A percentile compares a stretch with the other conserved stretches of the same genome.
Evolutionary conservation across 1,140 invertebrate genomes (phyloP).

Genomic region (Hyles euphorbiae): DNA sequence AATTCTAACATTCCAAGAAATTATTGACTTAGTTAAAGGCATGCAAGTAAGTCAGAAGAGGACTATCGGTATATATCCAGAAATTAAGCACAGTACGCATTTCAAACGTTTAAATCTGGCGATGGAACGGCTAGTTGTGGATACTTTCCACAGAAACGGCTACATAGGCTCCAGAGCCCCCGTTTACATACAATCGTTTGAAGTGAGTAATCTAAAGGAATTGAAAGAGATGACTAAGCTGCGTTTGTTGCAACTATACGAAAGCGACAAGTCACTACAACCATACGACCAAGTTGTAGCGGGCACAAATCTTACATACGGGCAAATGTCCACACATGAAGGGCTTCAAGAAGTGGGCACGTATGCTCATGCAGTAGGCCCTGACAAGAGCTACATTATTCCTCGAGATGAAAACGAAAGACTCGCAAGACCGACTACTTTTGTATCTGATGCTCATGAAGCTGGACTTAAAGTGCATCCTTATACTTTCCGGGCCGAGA

Average conservation of each 20-base stretch:
- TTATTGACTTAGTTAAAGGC: conserved; percentile 55
- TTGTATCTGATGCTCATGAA: conserved; percentile 53
- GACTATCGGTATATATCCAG: conserved; percentile 63
- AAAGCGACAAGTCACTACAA: conserved; percentile 21
- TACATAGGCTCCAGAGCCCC: conserved; percentile 38
- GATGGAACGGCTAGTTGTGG: conserved; percentile 51
- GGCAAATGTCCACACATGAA: conserved; percentile 46
- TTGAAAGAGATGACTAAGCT: conserved; percentile 55
- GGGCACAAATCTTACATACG: conserved; percentile 44
- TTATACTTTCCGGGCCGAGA: conserved; percentile 62
- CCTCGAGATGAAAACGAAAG: conserved; percentile 43
- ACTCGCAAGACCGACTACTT: conserved; percentile 41
- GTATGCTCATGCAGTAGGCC: conserved; percentile 58
- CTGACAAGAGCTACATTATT: conserved; percentile 58
- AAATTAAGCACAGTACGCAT: conserved; percentile 56
- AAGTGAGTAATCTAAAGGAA: conserved; percentile 55
- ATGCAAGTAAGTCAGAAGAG: conserved; percentile 51
- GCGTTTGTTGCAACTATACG: conserved; percentile 47
- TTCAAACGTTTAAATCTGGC: conserved; percentile 46
- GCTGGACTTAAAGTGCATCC: conserved; percentile 57
- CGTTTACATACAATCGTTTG: conserved; percentile 61
- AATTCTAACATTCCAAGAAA: conserved; percentile 59
- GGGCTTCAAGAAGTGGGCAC: conserved; percentile 49
- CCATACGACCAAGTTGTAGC: conserved; percentile 46
- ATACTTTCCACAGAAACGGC: conserved; percentile 51